Base-by-base conservation (phyloP, 2,113 vertebrate species). In the Ptilorrhoa leucosticta region DNA sequence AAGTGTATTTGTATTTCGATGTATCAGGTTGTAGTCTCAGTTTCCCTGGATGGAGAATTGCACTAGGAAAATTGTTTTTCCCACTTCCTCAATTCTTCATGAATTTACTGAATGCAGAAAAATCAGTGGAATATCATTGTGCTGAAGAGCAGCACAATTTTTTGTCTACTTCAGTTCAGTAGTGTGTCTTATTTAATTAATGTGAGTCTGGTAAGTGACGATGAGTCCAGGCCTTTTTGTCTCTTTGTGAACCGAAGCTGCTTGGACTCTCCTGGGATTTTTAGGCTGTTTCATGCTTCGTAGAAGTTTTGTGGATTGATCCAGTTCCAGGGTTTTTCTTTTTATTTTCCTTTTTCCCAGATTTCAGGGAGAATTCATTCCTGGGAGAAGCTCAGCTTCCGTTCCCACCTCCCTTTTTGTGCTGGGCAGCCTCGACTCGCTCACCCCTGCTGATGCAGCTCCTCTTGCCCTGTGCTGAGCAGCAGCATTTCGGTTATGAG, bases 271-370 rank as follows among this genome's bases (percentile, higher is more conserved):
- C 28, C 33, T 28, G 66, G 27, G 14, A 8, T 16, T 75, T 70
- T 33, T 37, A 53, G 40, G 17, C 30, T 47, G 9, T 61, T 81
- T 45, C 66, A 23, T 5, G 15, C 30, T 58, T 13, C 40, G 42
- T 8, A 61, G 30, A 28, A 68, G 9, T 13, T 21, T 37, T 13
- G 37, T 64, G 50, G 63, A 9, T 44, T 44, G 22, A 44, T 64
- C 15, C 13, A 3, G 0, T 26, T 56, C n/a, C 9, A 2, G 63
- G 50, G 1, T 68, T 45, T 33, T n/a, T n/a, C 8, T 20, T 21
- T 22, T 33, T 3, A 21, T 72, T 58, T 40, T 6, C 40, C 11
- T 37, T 42, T 56, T 50, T 21, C 58, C 37, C 47, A 40, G 0
- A 44, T 47, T 58, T 68, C 45, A 22, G 26, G 10, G 15, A 18